These are phyloP conservation scores for Antigone vipio DNA, from an alignment of 2,113 vertebrate species.

Conservation along the genomic window DNA sequence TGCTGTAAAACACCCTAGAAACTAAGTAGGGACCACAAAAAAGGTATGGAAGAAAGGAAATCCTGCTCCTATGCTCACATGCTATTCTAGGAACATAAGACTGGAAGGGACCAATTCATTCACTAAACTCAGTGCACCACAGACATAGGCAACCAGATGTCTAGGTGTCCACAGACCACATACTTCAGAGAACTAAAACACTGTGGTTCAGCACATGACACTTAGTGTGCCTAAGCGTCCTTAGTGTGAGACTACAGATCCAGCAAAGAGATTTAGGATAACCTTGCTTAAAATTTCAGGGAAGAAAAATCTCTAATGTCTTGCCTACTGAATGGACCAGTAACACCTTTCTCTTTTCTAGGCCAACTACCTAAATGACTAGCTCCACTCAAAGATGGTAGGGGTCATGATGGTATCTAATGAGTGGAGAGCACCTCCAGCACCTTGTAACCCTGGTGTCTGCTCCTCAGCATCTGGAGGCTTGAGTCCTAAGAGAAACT, in stretches of 20 bases:
- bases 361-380: neutral
- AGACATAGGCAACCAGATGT: neutral
- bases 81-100: neutral
- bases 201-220: neutral
- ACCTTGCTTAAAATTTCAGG: neutral
- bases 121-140: neutral
- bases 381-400: neutral
- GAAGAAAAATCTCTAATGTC: neutral
- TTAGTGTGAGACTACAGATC: neutral
- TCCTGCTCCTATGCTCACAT: neutral
- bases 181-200: neutral
- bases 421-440: neutral
- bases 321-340: neutral
- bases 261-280: neutral
- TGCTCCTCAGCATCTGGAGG: neutral
- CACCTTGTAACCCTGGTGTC: neutral
- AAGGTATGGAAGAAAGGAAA: neutral
- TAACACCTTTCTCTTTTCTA: neutral
- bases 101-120: neutral
- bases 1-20: neutral
- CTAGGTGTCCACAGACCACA: neutral
- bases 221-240: neutral
- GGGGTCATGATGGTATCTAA: neutral
- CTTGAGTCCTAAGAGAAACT: rapidly evolving
- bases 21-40: neutral